phyloP scores from a whole-genome alignment of 2,797 vertebrate species.

The Bovichtus variegatus region DNA sequence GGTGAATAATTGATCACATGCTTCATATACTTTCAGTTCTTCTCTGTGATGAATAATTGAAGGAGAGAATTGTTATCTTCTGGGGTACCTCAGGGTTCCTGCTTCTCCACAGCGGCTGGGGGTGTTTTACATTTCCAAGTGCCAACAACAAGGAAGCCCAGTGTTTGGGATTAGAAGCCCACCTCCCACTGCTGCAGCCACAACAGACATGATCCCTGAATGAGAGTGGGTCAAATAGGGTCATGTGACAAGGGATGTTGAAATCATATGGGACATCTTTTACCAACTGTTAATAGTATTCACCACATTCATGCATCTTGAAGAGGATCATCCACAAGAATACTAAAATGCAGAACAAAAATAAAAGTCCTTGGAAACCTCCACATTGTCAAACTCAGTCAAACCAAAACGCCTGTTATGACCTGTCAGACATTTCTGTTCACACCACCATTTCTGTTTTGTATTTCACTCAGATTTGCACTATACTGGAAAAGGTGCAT shows the following conservation, averaged over 20 bases:
- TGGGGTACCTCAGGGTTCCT: constrained; percentile 27
- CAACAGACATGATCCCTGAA: constrained; percentile 6
- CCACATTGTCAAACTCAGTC: not conserved
- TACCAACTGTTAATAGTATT: not conserved
- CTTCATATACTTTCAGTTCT: constrained; percentile 64
- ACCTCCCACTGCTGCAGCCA: constrained; percentile 25
- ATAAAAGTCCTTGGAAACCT: not conserved
- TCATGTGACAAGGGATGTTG: not conserved
- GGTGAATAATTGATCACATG: constrained; percentile 76
- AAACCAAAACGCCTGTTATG: not conserved
- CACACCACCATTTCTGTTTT: not conserved
- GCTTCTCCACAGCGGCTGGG: constrained; percentile 25
- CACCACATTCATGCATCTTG: not conserved
- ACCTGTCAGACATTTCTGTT: not conserved
- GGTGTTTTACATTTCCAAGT: constrained; percentile 56
- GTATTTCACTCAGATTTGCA: not conserved
- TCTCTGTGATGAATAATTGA: constrained; percentile 74
- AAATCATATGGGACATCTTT: constrained; percentile 3
- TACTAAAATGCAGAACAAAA: not conserved
- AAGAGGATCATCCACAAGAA: not conserved
- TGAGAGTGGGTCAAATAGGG: not conserved
- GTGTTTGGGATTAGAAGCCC: constrained; percentile 38
- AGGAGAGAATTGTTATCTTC: constrained; percentile 55
- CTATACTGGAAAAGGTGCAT: not conserved
- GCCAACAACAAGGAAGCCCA: constrained; percentile 25